Evolutionary conservation across 2,797 vertebrate genomes (phyloP).

Genomic region (Scyliorhinus canicula): DNA sequence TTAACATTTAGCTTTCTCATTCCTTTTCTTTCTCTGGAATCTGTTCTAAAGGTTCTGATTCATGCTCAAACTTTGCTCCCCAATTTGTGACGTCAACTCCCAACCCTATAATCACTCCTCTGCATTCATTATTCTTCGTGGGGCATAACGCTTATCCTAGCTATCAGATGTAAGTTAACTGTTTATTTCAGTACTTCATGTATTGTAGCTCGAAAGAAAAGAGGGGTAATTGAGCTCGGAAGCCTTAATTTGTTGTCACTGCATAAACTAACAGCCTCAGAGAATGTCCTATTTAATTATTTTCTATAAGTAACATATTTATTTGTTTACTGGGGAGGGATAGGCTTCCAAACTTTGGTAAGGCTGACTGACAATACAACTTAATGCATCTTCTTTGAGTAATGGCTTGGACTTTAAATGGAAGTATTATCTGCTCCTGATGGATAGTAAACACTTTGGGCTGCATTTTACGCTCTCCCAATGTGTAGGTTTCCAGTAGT

Average conservation of each 20-base stretch:
- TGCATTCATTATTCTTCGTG: neutral
- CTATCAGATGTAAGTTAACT: neutral
- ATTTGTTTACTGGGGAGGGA: neutral
- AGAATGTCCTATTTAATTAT: constrained; percentile 6
- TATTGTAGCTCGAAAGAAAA: neutral
- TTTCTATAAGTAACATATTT: neutral
- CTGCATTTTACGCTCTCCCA: too few relatives aligned
- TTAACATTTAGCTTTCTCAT: neutral
- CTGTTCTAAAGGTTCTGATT: neutral
- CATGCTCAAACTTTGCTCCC: neutral
- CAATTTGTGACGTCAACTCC: neutral
- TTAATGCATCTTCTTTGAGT: neutral
- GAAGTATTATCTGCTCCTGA: neutral
- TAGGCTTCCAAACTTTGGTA: neutral
- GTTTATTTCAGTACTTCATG: constrained; percentile 28
- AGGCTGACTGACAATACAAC: neutral
- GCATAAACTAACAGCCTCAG: neutral
- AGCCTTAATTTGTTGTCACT: neutral
- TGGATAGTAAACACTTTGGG: neutral
- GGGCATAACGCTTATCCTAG: neutral
- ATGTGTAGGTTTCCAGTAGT: too few relatives aligned
- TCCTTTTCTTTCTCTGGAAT: neutral
- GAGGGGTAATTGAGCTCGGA: constrained; percentile 13
- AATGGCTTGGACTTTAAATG: neutral
- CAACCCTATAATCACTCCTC: neutral